These are phyloP conservation scores for Thomomys bottae DNA, from an alignment of 2,113 vertebrate genomes.

Conservation along the genomic window DNA sequence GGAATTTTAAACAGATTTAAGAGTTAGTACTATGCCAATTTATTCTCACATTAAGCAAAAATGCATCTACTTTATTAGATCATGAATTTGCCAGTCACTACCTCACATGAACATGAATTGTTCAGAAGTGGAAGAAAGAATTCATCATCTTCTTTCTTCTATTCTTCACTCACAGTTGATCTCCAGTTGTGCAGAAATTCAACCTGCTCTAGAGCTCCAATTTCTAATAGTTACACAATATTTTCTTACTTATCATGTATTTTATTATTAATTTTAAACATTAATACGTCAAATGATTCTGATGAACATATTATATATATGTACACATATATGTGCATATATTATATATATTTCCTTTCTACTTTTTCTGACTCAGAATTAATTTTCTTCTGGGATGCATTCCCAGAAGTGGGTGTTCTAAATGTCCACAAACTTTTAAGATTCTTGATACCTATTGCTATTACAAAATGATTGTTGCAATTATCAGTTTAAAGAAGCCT, in stretches of 20 bases:
- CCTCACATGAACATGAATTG: no score
- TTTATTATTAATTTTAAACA: neutral
- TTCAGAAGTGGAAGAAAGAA: neutral
- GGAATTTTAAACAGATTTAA: slow-evolving; percentile 24
- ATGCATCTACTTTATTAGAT: neutral
- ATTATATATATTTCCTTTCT: neutral
- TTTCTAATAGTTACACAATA: neutral
- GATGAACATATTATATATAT: neutral
- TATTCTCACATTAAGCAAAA: slow-evolving; percentile 17
- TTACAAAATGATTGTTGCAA: neutral
- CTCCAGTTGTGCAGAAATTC: neutral
- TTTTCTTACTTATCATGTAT: neutral
- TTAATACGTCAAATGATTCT: neutral
- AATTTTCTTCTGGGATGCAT: neutral
- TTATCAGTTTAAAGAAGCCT: neutral
- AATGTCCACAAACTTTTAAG: slow-evolving; percentile 4
- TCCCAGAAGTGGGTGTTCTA: neutral
- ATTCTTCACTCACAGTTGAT: neutral
- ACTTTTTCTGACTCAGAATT: slow-evolving; percentile 4
- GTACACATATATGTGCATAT: neutral
- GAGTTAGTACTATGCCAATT: neutral
- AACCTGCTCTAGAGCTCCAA: neutral
- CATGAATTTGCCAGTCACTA: neutral
- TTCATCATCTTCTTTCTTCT: neutral
- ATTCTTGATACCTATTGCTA: neutral